These are phyloP conservation scores for Meda fulgida DNA, from an alignment of 2,797 vertebrate genomes.

Conservation along the genomic window DNA sequence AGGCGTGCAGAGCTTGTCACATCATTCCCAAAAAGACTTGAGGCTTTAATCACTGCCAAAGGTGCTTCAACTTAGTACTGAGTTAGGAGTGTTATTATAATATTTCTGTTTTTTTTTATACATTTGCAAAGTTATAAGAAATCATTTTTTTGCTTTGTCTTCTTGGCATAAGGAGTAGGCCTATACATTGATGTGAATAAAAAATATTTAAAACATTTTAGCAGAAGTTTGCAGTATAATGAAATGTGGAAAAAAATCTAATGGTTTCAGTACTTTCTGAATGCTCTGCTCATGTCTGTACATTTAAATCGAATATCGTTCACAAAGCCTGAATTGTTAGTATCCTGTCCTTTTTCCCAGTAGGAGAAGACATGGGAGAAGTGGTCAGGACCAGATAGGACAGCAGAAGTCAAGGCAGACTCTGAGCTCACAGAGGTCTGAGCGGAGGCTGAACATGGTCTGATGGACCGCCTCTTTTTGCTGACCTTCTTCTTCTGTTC, in stretches of 20 bases:
- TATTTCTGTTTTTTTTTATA: background rate
- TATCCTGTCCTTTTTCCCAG: conserved; percentile 6
- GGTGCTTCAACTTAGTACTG: background rate
- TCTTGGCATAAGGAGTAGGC: background rate
- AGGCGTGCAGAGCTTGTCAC: background rate
- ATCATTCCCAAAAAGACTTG: background rate
- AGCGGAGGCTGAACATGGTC: conserved; percentile 79
- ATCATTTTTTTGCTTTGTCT: background rate
- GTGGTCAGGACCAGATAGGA: conserved; percentile 5
- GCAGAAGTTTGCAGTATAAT: background rate
- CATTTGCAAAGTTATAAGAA: background rate
- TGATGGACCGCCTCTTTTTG: conserved; percentile 85
- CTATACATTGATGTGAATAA: background rate
- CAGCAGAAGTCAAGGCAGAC: conserved; percentile 12
- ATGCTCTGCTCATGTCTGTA: background rate
- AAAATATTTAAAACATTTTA: background rate
- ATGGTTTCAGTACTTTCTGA: background rate
- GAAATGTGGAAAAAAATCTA: background rate
- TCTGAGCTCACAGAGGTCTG: conserved; percentile 66
- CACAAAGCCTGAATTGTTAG: background rate
- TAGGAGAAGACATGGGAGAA: conserved; percentile 36
- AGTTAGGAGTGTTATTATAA: background rate
- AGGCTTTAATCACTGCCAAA: background rate
- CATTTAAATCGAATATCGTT: background rate
- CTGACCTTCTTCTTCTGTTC: conserved; percentile 82